Base-by-base conservation (phyloP, 2,888 invertebrate species). In the Anagyrus pseudococci region DNA sequence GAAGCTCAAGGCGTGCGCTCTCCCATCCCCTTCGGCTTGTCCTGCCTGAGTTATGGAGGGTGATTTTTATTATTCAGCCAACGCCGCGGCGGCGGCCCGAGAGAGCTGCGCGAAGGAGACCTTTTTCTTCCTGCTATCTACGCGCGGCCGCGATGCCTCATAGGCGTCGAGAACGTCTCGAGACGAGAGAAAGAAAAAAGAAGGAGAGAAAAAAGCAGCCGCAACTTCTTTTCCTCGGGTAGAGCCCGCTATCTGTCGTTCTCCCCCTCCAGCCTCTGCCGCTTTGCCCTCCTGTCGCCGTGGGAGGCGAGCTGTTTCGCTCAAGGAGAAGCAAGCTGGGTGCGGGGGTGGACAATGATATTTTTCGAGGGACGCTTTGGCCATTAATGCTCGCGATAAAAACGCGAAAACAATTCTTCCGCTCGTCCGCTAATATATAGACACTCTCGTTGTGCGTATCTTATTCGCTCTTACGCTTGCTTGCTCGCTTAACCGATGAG, bases 31-130 rank as follows among this genome's bases (percentile, higher is more conserved):
- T 65, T 66, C 67, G 70, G 67, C 68, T 72, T 74, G 74, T 73
- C 72, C 75, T n/a, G 73, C 71, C 72, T 80, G 80, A 79, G 69
- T 80, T 80, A 81, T 76, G 76, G 73, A 69, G 60, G 71, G 71
- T 73, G 76, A 81, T 81, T 81, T 81, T 81, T 81, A 80, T 81
- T 80, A 79, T 80, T 79, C 80, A 44, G 58, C 49, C n/a, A n/a
- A n/a, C n/a, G n/a, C n/a, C n/a, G n/a, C n/a, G n/a, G n/a, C n/a
- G n/a, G n/a, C n/a, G n/a, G n/a, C n/a, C 52, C 41, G 48, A 37
- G 49, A 43, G 55, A 40, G 13, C 60, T 57, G n/a, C n/a, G 69
- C 37, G 19, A 48, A 55, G 29, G 57, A 10, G 50, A 57, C 61
- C 72, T 71, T 73, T 73, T 77, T 77, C 10, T 74, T 48, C 60